Evolutionary conservation across 2,888 invertebrate genomes (phyloP), one percentile per base, ranked within the genome.

Genomic region (Protonemura montana): DNA sequence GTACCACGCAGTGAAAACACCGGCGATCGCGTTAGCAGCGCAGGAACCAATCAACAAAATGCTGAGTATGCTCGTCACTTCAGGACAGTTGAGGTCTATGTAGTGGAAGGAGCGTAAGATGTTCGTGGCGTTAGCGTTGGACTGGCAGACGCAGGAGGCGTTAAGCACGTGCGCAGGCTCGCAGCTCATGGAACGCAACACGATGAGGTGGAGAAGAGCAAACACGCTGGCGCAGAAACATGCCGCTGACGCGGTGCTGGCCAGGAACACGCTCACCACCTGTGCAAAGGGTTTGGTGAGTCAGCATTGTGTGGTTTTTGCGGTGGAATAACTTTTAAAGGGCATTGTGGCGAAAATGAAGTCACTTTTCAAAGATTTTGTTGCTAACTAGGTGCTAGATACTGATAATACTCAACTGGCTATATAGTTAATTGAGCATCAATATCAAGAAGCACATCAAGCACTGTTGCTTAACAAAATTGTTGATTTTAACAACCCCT

Each of bases 81-180:
- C 92, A 0, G 90, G 89, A 88, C 93, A 93, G 87, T 90, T 91
- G 81, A 93, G 90, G 88, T 92, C 92, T 2, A 90, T 89, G 88
- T 92, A 93, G 87, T 91, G 91, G 89, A 91, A 92, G 0, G 87
- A 85, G 41, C 88, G 87, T 21, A 76, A 42, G 1, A 59, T 85
- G 41, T 83, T 81, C 5, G 85, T 85, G 83, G 83, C 41, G 80
- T 77, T 87, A 85, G 85, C 76, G 28, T 30, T 83, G 21, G 90
- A 88, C 81, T 89, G 89, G 88, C 93, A 93, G 10, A 91, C 88
- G 88, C 93, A 93, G 42, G 91, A 91, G 10, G 90, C 89, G 89
- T 91, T 91, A 7, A 91, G 88, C 35, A 90, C 89, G 86, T 90
- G 89, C 28, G 90, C 89, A 28, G 92, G 90, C 83, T 90, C 89